Evolutionary conservation across 2,113 vertebrate genomes (phyloP).

Genomic region (Poecile atricapillus): DNA sequence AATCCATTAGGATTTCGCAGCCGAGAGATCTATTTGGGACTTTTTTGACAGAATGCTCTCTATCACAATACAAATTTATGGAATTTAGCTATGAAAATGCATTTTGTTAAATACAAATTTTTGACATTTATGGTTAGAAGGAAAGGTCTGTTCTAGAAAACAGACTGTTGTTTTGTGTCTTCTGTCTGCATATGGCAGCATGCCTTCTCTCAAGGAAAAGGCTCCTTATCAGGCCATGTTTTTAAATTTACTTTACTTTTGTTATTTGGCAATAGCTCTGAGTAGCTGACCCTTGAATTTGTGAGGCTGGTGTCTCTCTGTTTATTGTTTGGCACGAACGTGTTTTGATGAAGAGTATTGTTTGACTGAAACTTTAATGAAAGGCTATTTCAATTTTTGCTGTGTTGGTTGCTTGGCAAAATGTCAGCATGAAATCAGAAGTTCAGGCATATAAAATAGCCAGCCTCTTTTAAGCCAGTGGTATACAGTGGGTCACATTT

Average conservation of each 20-base stretch:
- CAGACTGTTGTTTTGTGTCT: background rate
- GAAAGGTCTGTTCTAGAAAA: background rate
- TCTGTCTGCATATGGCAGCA: background rate
- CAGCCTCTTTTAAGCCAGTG: background rate
- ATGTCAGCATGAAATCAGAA: background rate
- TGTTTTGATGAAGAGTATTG: background rate
- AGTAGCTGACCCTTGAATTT: background rate
- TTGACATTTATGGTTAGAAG: background rate
- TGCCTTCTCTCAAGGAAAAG: background rate
- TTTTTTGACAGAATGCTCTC: background rate
- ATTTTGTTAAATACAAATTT: background rate
- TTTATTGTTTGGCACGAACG: background rate
- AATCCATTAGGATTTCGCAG: background rate
- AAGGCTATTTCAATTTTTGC: background rate
- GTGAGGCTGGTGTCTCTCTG: background rate
- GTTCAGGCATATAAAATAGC: background rate
- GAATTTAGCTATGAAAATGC: background rate
- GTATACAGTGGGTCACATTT: background rate
- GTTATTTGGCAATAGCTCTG: background rate
- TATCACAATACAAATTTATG: background rate
- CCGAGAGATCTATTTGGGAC: background rate
- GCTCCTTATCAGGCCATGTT: background rate
- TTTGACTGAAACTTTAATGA: constrained; percentile 8
- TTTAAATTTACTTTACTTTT: background rate
- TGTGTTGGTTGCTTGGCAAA: background rate